Percentiles rank a stretch among this genome's conserved stretches.
phyloP scores from a whole-genome alignment of 2,797 vertebrate genomes.

The Aldrovandia affinis region DNA sequence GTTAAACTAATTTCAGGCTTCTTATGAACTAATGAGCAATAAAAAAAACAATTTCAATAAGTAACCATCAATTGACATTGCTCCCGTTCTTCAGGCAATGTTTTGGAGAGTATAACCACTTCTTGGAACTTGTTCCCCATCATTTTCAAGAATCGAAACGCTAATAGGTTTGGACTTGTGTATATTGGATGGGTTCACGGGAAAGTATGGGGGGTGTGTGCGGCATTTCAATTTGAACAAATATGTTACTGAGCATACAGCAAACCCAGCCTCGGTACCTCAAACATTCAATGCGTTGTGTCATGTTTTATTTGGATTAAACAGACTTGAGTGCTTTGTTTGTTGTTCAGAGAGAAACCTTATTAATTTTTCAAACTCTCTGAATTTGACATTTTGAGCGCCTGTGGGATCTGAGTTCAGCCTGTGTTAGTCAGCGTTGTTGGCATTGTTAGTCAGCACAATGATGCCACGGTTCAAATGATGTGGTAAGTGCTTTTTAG shows the following conservation, averaged over 20 bases:
- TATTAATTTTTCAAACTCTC: neutral
- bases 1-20: slow-evolving; percentile 61
- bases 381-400: neutral
- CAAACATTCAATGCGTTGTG: neutral
- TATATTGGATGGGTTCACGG: slow-evolving; percentile 14
- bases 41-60: slow-evolving; percentile 46
- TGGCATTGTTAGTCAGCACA: neutral
- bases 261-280: slow-evolving; percentile 5
- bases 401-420: neutral
- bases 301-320: slow-evolving; percentile 5
- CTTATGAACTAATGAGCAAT: slow-evolving; percentile 55
- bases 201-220: neutral
- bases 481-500: neutral
- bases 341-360: neutral
- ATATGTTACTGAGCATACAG: slow-evolving; percentile 21
- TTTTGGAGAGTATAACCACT: neutral
- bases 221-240: slow-evolving; percentile 18
- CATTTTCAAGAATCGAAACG: slow-evolving; percentile 34
- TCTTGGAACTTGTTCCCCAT: slow-evolving; percentile 33
- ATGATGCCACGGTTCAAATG: neutral
- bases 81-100: slow-evolving; percentile 20
- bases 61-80: slow-evolving; percentile 21
- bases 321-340: neutral
- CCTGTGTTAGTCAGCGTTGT: too few relatives aligned
- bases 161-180: slow-evolving; percentile 37